Evolutionary conservation across 2,797 vertebrate species (phyloP), one percentile per base, ranked within the genome.

Genomic region (Hozukius guyotensis): DNA sequence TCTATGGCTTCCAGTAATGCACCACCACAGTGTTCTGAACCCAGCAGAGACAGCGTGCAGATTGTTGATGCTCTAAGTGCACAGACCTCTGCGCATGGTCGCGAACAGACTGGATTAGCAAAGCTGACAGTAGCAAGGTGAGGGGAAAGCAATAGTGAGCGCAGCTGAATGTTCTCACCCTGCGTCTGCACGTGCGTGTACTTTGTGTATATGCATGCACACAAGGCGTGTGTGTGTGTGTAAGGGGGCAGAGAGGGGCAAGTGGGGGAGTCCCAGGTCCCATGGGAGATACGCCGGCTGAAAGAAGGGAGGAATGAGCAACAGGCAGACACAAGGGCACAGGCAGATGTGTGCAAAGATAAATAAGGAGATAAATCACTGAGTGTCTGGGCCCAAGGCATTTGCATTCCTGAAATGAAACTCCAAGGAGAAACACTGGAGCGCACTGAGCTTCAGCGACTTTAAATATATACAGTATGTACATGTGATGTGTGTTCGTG

Each of bases 291-390:
- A 79, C 62, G 86, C 76, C 81, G 88, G 85, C 86, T 91, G 82
- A 87, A 90, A 91, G 87, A 86, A 85, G 91, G 90, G 84, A 91
- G 92, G 91, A 95, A 94, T 92, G 91, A 95, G 93, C 94, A 96
- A 96, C 95, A 96, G 94, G 94, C 95, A 94, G 92, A 94, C 92
- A 94, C 94, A 95, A 95, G 95, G 95, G 95, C 94, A 95, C 92
- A 92, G 93, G 93, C 94, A 96, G 95, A 96, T 96, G 94, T 94
- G 95, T 94, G 94, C 92, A 94, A 95, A 95, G 95, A 96, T 96
- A 95, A 95, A 96, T 96, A 94, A 95, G 92, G 88, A 94, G 94
- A 96, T 96, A 96, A 96, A 96, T 96, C 95, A 95, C 90, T 29
- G 87, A 87, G 92, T 93, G 95, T 96, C 94, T 94, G 92, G 92